Conservation (phyloP, 2,888 invertebrate species). For the Dysmachus trigonus region DNA sequence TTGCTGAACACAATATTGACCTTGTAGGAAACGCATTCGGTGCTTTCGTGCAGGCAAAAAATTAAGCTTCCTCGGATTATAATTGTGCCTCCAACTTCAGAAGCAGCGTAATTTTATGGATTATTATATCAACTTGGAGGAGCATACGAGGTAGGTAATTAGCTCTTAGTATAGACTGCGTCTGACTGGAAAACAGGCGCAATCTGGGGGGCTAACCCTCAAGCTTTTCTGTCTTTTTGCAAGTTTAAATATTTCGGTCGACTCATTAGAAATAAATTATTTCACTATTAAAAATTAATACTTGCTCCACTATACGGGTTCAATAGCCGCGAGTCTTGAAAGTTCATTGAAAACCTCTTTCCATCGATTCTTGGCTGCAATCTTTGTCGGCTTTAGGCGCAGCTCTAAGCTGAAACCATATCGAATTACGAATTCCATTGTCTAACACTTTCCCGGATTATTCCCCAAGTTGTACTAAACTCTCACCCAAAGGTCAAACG, state of each 20-base stretch:
- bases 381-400: background rate
- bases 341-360: background rate
- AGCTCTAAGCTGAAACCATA: background rate
- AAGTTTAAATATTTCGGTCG: background rate
- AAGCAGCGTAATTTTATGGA: slow-evolving; percentile 11
- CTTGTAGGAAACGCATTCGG: background rate
- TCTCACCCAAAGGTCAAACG: background rate
- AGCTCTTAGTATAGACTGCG: background rate
- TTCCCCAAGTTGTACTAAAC: background rate
- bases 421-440: background rate
- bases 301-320: background rate
- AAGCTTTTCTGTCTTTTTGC: background rate
- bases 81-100: background rate
- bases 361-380: background rate
- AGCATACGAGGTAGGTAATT: background rate
- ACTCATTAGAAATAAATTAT: background rate
- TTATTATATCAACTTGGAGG: background rate
- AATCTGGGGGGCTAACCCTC: no score
- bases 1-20: background rate
- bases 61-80: background rate
- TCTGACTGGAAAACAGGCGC: background rate
- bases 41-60: background rate
- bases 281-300: background rate
- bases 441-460: background rate
- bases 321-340: background rate